Evolutionary conservation across 2,797 vertebrate genomes (phyloP).

Genomic region (Tragopan temminckii): DNA sequence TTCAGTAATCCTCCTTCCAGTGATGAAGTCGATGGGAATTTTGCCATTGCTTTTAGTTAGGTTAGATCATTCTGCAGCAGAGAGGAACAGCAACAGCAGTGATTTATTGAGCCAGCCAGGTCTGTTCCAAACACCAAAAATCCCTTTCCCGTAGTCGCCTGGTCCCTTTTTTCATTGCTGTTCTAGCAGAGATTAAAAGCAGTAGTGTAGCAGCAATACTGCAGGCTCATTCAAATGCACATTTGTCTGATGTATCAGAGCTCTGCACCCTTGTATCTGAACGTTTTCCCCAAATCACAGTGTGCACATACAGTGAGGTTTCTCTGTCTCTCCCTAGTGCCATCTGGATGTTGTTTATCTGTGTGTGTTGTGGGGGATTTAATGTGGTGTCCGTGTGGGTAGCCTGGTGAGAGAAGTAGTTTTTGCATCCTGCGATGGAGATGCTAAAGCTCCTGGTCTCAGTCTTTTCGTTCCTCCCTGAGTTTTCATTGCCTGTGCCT

Average conservation of each 20-base stretch:
- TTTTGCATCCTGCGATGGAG: neutral
- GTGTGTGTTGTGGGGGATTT: conserved; percentile 40
- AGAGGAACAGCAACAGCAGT: neutral
- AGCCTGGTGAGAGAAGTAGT: neutral
- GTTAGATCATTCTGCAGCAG: neutral
- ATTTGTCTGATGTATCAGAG: conserved; percentile 36
- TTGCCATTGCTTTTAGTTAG: neutral
- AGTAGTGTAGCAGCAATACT: neutral
- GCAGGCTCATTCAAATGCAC: conserved; percentile 4
- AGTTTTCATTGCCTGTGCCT: neutral
- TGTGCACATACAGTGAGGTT: neutral
- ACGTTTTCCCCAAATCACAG: conserved; percentile 1
- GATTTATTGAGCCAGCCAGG: neutral
- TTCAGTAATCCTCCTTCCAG: neutral
- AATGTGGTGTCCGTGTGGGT: neutral
- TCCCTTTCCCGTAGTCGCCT: neutral
- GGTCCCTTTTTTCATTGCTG: neutral
- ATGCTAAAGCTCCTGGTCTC: neutral
- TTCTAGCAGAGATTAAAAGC: conserved; percentile 12
- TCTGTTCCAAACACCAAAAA: neutral
- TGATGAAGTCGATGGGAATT: neutral
- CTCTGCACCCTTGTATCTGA: neutral
- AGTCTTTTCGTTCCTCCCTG: neutral
- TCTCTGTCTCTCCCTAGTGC: conserved; percentile 4
- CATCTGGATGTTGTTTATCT: conserved; percentile 37